Percentiles rank a stretch among this genome's conserved stretches.
These are phyloP conservation scores for Rhimphoctona megacephalus DNA, from an alignment of 2,888 invertebrate genomes.

Conservation along the genomic window DNA sequence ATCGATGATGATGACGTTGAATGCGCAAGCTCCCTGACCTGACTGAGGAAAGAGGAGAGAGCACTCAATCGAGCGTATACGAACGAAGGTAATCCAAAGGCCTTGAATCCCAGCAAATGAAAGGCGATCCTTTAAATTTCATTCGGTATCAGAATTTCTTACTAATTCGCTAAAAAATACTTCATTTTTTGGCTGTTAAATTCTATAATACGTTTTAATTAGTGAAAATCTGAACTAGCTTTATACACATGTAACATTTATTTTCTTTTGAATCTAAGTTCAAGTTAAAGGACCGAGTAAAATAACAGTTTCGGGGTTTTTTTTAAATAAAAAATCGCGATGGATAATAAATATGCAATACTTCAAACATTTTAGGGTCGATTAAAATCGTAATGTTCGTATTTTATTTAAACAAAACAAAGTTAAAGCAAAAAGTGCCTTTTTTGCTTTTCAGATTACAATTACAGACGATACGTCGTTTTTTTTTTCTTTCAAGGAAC, in stretches of 20 bases:
- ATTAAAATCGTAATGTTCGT: not conserved
- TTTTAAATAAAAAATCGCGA: too few relatives aligned
- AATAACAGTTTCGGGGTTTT: not conserved
- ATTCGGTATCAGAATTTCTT: not conserved
- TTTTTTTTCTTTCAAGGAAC: not conserved
- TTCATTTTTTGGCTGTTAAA: not conserved
- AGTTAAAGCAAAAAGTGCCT: not conserved
- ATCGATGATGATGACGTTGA: constrained; percentile 18
- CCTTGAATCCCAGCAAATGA: not conserved
- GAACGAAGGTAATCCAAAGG: constrained; percentile 1
- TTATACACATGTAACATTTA: not conserved
- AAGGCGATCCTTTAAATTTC: not conserved
- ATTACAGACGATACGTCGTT: not conserved
- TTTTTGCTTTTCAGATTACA: not conserved
- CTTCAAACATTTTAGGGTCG: not conserved
- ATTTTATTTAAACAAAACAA: too few relatives aligned
- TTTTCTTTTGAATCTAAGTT: not conserved
- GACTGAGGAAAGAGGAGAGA: not conserved
- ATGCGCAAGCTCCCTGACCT: constrained; percentile 19
- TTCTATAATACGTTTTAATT: not conserved
- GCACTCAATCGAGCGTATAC: constrained; percentile 25
- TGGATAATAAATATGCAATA: too few relatives aligned
- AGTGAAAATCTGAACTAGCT: not conserved
- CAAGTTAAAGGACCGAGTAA: not conserved
- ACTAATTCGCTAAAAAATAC: not conserved